Evolutionary conservation across 2,113 vertebrate genomes (phyloP).

Genomic region (Nesoenas mayeri): DNA sequence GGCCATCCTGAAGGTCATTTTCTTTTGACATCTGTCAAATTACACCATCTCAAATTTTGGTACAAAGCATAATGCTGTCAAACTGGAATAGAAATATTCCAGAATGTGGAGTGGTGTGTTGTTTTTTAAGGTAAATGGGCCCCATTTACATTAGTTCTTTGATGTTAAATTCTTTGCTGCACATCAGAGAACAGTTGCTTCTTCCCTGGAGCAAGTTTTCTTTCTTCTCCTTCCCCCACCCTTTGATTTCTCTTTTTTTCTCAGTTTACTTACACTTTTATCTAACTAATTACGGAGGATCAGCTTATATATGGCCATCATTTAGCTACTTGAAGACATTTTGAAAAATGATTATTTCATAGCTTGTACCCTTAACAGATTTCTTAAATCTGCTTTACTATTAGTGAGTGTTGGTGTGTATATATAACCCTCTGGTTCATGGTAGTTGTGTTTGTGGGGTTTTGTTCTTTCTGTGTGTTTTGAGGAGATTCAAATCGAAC

Average conservation of each 20-base stretch:
- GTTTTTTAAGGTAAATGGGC: constrained; percentile 74
- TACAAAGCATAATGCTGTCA: constrained; percentile 64
- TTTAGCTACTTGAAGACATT: constrained; percentile 65
- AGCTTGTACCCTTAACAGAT: constrained; percentile 23
- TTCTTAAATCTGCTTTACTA: constrained; percentile 36
- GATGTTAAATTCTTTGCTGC: constrained; percentile 80
- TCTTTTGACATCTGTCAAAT: constrained; percentile 69
- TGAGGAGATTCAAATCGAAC: neutral
- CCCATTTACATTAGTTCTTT: constrained; percentile 80
- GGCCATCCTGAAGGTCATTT: constrained; percentile 36
- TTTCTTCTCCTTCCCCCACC: constrained; percentile 59
- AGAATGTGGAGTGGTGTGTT: constrained; percentile 61
- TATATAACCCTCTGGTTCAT: neutral
- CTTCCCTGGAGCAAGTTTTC: constrained; percentile 77
- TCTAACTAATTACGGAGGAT: constrained; percentile 75
- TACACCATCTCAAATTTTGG: constrained; percentile 56
- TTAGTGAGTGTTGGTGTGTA: neutral
- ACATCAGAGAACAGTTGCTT: constrained; percentile 81
- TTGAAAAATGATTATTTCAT: constrained; percentile 64
- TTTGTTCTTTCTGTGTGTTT: neutral
- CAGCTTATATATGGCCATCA: constrained; percentile 56
- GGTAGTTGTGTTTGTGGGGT: neutral
- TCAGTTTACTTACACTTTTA: constrained; percentile 66
- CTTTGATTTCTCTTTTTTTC: constrained; percentile 49
- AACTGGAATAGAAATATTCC: constrained; percentile 68